phyloP scores from a whole-genome alignment of 2,113 vertebrate genomes.

The Coturnix japonica region DNA sequence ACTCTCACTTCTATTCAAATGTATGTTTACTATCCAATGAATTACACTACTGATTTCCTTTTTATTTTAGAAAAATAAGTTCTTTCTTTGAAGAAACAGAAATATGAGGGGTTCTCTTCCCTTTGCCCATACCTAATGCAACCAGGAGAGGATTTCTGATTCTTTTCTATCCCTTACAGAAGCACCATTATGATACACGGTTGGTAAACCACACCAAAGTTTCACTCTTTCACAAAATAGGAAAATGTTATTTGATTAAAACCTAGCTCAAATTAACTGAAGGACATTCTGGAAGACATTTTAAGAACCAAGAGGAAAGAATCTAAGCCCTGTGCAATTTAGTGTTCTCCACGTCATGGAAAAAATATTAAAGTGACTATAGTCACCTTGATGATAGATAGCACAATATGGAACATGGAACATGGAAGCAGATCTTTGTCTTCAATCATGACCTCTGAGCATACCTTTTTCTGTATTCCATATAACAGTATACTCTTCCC shows the following conservation, averaged over 20 bases:
- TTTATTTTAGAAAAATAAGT: background rate
- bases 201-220: background rate
- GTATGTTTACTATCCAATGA: background rate
- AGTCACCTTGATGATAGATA: background rate
- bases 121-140: background rate
- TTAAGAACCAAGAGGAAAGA: background rate
- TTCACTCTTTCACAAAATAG: background rate
- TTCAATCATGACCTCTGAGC: background rate
- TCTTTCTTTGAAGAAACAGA: background rate
- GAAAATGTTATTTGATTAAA: background rate
- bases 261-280: background rate
- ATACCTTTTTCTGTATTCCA: background rate
- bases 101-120: background rate
- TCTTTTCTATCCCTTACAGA: background rate
- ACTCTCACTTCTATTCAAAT: background rate
- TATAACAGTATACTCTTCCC: background rate
- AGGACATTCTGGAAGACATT: background rate
- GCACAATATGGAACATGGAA: background rate
- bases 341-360: background rate
- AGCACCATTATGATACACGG: accelerated
- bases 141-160: background rate
- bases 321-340: background rate
- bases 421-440: background rate
- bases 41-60: background rate
- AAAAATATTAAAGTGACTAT: background rate